Percentiles rank a stretch among this genome's conserved stretches.
Conservation (phyloP, 1,140 invertebrate genomes). For the Latrodectus geometricus region DNA sequence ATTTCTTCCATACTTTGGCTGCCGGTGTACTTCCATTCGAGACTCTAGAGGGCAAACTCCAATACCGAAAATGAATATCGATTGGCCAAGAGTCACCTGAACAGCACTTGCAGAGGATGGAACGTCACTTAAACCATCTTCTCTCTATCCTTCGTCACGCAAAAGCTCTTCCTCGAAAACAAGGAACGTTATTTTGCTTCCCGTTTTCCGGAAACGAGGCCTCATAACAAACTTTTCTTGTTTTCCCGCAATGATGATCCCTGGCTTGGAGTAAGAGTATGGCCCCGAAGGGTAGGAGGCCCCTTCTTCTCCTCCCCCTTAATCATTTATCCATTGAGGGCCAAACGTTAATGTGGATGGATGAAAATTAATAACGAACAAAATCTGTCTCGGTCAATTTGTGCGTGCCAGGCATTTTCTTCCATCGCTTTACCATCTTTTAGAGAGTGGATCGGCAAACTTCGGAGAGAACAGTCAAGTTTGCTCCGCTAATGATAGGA, state of each 20-base stretch:
- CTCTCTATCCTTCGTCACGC: background rate
- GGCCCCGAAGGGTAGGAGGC: background rate
- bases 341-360: constrained; percentile 5
- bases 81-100: too few relatives aligned
- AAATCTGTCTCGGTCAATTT: constrained; percentile 56
- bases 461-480: background rate
- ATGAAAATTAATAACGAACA: constrained; percentile 54
- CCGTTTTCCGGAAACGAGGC: background rate
- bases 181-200: background rate
- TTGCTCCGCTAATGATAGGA: constrained; percentile 39
- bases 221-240: background rate
- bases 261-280: background rate
- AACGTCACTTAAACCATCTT: background rate
- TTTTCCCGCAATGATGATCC: background rate
- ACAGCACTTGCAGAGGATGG: background rate
- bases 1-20: too few relatives aligned
- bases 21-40: too few relatives aligned
- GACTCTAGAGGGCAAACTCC: too few relatives aligned
- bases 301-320: background rate
- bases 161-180: background rate
- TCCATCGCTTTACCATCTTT: background rate
- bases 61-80: too few relatives aligned
- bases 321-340: background rate
- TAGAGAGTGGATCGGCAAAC: background rate
- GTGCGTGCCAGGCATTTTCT: background rate